Evolutionary conservation across 2,797 vertebrate species (phyloP), one percentile per base, ranked within the genome.

Genomic region (Lithobates pipiens): DNA sequence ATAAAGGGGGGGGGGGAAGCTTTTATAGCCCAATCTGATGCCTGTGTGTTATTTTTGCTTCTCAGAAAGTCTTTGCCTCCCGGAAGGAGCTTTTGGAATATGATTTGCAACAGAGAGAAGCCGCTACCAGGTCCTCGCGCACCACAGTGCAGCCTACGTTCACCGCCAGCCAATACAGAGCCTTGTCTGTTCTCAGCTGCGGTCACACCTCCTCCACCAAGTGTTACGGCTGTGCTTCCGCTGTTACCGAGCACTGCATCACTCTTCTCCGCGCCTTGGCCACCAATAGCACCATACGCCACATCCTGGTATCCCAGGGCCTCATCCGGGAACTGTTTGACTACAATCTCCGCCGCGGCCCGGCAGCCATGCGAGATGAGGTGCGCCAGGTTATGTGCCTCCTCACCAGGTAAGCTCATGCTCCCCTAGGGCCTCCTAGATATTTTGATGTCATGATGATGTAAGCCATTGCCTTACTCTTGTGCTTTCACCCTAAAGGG

Each of bases 371-470:
- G 97, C 94, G 98, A 15, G 98, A 99, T 89, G 98, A 99, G 82
- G 98, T 99, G 89, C 96, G 98, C 10, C 98, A 99, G 91, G 96
- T 99, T 79, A 96, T 99, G 94, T 99, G 98, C 91, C 97, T 99
- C 36, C 96, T 99, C 2, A 99, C 98, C 88, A 97, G 98, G 98
- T 99, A 86, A 71, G 88, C 10, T 16, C 34, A 8, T 21, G n/a
- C 27, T 9, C 7, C 4, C 32, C 9, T 4, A 3, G 3, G 5
- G 10, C 0, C 10, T 39, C 18, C 34, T 57, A 21, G 21, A 61
- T 61, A 5, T n/a, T n/a, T n/a, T 1, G 1, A 63, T 1, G 23
- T 5, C 2, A 2, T 44, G 0, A 32, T 73, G 1, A 16, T 39
- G 7, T 39, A 39, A 39, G 18, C 70, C 23, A 25, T 29, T 76